phyloP scores from a whole-genome alignment of 2,888 invertebrate species.

The Latrodectus hesperus region DNA sequence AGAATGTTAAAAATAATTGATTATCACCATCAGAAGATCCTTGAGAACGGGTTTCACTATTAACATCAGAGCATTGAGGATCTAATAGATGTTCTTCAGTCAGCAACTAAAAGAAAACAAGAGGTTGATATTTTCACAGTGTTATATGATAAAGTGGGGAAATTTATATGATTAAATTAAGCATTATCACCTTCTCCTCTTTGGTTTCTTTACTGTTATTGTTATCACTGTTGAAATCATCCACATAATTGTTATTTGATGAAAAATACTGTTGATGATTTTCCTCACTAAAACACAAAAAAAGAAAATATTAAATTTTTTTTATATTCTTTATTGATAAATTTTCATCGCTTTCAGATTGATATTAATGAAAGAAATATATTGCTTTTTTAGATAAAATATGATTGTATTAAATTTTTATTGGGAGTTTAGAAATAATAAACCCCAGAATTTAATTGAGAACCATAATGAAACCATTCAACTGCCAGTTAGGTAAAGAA shows the following conservation, averaged over 20 bases:
- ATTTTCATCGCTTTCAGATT: no score
- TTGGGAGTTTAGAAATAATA: no score
- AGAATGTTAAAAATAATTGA: neutral
- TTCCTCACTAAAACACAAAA: conserved; percentile 43
- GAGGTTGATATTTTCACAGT: neutral
- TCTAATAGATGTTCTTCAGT: conserved; percentile 39
- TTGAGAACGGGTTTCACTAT: conserved; percentile 52
- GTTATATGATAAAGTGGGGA: neutral
- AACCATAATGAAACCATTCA: no score
- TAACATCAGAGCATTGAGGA: conserved; percentile 30
- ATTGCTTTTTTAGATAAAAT: no score
- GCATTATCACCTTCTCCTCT: conserved; percentile 31
- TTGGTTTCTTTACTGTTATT: conserved; percentile 19
- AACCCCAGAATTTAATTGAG: no score
- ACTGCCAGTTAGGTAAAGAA: no score
- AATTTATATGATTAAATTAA: neutral
- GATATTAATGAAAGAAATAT: no score
- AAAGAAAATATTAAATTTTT: neutral
- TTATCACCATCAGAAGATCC: conserved; percentile 57
- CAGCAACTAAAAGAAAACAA: conserved; percentile 10
- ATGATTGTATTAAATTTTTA: no score
- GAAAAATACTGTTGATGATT: conserved; percentile 41
- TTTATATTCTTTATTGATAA: no score
- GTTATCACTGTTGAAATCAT: conserved; percentile 58
- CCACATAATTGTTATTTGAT: conserved; percentile 40